Evolutionary conservation across 2,797 vertebrate species (phyloP).

Genomic region (Brotula barbata): DNA sequence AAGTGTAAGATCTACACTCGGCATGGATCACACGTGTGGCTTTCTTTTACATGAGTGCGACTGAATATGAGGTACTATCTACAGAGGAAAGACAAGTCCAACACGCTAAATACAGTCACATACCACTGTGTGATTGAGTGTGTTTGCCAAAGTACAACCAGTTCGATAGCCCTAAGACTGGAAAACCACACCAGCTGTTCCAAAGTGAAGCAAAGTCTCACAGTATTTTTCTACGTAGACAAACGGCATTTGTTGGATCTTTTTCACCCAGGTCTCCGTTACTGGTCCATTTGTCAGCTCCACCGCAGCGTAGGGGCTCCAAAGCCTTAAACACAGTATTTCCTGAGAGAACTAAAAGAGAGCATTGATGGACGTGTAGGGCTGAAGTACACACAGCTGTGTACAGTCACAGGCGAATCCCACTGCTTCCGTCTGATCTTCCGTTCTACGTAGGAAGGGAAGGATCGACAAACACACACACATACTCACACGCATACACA

Average conservation of each 20-base stretch:
- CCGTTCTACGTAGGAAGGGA: constrained; percentile 25
- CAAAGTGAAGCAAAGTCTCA: constrained; percentile 49
- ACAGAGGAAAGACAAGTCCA: constrained; percentile 27
- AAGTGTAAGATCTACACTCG: constrained; percentile 45
- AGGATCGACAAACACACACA: constrained; percentile 41
- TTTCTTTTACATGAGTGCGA: constrained; percentile 44
- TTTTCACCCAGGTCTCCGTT: constrained; percentile 43
- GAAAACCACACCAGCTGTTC: constrained; percentile 32
- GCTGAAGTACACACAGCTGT: constrained; percentile 33
- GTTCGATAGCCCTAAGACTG: constrained; percentile 39
- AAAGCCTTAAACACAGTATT: constrained; percentile 49
- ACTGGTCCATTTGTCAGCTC: constrained; percentile 33
- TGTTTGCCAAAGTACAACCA: constrained; percentile 23
- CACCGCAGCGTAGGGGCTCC: constrained; percentile 23
- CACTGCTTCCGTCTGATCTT: constrained; percentile 46
- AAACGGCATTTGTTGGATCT: constrained; percentile 25
- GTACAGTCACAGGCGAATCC: constrained; percentile 29
- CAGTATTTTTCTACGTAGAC: constrained; percentile 47
- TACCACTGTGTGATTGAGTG: constrained; percentile 34
- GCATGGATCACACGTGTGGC: constrained; percentile 47
- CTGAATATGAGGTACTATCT: constrained; percentile 28
- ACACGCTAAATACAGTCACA: constrained; percentile 54
- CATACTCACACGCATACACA: constrained; percentile 48
- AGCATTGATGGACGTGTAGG: constrained; percentile 33
- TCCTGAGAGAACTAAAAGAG: constrained; percentile 71